Percentiles rank a stretch among this genome's conserved stretches.
phyloP scores from a whole-genome alignment of 2,888 invertebrate genomes.

The Rugalucina vietnamica region DNA sequence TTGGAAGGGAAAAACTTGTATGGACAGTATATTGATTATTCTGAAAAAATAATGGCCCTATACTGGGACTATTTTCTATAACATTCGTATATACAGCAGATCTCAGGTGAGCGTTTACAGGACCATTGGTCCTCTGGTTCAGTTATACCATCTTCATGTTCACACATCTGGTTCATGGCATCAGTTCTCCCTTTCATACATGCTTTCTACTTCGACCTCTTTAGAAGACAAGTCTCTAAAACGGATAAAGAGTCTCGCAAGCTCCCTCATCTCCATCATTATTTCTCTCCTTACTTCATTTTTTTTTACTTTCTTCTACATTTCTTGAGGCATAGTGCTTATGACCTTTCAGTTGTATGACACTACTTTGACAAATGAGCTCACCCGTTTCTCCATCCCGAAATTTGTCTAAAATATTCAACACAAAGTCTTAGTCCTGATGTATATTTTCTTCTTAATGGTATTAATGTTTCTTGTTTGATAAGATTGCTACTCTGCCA shows the following conservation, averaged over 20 bases:
- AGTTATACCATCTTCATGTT: neutral
- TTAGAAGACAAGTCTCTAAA: neutral
- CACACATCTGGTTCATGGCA: neutral
- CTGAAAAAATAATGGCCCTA: too few species aligned
- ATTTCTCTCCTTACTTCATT: conserved; percentile 10
- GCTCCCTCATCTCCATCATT: conserved; percentile 20
- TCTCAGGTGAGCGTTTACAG: too few species aligned
- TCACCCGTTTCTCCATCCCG: conserved; percentile 30
- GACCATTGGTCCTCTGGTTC: too few species aligned
- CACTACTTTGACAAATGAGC: conserved; percentile 14
- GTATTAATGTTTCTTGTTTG: neutral
- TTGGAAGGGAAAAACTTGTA: too few species aligned
- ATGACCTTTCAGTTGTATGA: conserved; percentile 2
- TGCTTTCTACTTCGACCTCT: neutral
- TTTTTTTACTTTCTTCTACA: neutral
- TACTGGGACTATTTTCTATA: too few species aligned
- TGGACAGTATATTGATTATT: too few species aligned
- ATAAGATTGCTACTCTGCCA: neutral
- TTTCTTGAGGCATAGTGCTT: neutral
- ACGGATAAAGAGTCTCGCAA: conserved; percentile 1
- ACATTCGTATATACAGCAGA: too few species aligned
- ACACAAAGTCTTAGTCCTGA: neutral
- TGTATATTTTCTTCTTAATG: neutral
- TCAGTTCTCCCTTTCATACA: neutral
- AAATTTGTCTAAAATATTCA: conserved; percentile 5